Evolutionary conservation across 2,113 vertebrate species (phyloP), one percentile per base, ranked within the genome.

Genomic region (Melospiza melodia): DNA sequence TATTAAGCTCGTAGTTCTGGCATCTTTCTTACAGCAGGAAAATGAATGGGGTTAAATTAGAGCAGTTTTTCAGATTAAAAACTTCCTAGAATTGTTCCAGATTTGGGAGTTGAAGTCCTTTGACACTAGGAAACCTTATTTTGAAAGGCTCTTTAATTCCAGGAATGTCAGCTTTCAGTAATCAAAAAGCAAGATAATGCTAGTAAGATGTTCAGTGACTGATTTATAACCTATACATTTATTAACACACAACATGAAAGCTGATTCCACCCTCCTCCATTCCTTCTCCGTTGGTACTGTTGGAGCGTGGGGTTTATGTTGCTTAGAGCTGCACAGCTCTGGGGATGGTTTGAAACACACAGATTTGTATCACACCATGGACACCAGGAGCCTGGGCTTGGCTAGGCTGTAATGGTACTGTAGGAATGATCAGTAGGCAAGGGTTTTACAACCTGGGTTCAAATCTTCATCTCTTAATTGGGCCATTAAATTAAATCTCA

Each of bases 401-500:
- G 69, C 10, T 15, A 27, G 75, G n/a, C 51, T 91, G 80, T 59
- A 67, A 11, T 25, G 58, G 33, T 41, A 21, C 58, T 3, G 1
- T 9, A 25, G 33, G 78, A 67, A 44, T 0, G 0, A 28, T 87
- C 48, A 39, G 0, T 37, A 54, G 39, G 7, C 52, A 18, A 33
- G 12, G 11, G 80, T 73, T 73, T 58, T 37, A 8, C 62, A 18
- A 13, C 37, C 65, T 27, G 57, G 25, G 25, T 83, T 79, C 85
- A 61, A 43, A 61, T 75, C 58, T 72, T 80, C 82, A 25, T 46
- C 63, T 85, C 48, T 63, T 79, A 85, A 67, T 92, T 75, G 82
- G 62, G 49, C 65, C 65, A 27, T 85, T 82, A 75, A 72, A 90
- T 85, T 87, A 87, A 84, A 78, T 58, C 71, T 85, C 46, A 31